Percentiles rank a stretch among this genome's conserved stretches.
Conservation (phyloP, 2,888 invertebrate genomes). For the Heliconius ethilla region DNA sequence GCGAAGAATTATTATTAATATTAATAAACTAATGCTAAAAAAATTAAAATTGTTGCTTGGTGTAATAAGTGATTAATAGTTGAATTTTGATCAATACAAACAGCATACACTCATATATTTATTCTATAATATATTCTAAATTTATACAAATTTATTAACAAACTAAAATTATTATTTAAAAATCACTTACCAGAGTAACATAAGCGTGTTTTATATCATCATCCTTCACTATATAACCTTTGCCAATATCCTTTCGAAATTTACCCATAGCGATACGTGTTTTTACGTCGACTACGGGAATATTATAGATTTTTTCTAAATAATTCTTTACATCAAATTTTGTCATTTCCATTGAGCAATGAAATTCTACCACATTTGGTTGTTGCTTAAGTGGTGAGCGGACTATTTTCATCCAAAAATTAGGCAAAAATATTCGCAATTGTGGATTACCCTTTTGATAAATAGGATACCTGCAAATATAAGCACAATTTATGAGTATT, state of each 20-base stretch:
- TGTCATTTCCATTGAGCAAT: constrained; percentile 97
- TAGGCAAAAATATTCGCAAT: constrained; percentile 94
- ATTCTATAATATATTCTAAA: neutral
- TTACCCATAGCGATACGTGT: constrained; percentile 88
- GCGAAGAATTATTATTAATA: neutral
- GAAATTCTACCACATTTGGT: constrained; percentile 91
- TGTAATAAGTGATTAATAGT: too few relatives aligned
- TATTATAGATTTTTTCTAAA: constrained; percentile 96
- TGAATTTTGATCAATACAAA: neutral
- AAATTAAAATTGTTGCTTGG: too few relatives aligned
- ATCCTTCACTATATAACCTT: constrained; percentile 88
- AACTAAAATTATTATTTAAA: neutral
- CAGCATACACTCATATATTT: neutral
- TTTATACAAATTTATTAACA: neutral
- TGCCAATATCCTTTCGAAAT: constrained; percentile 81
- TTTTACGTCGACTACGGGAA: constrained; percentile 89
- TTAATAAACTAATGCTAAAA: too few relatives aligned
- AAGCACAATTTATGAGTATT: neutral
- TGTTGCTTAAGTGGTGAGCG: constrained; percentile 85
- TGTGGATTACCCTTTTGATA: constrained; percentile 97
- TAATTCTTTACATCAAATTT: constrained; percentile 94
- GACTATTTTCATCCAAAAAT: constrained; percentile 98
- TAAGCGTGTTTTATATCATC: constrained; percentile 92
- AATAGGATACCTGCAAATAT: constrained; percentile 89
- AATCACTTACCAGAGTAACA: constrained; percentile 87